Evolutionary conservation across 2,797 vertebrate genomes (phyloP).

Genomic region (Fundulus diaphanus): DNA sequence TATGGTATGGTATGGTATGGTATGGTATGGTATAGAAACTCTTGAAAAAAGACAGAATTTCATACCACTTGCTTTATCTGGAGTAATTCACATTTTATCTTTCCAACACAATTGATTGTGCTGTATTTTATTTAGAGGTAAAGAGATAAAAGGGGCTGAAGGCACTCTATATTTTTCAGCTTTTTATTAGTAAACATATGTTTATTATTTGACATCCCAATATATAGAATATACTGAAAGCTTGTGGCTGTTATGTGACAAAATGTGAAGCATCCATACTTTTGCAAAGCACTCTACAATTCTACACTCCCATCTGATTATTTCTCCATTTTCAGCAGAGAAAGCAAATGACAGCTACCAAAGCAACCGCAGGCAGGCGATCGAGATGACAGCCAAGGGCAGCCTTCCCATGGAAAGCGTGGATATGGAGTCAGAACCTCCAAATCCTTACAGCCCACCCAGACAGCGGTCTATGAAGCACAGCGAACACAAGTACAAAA

Average conservation of each 20-base stretch:
- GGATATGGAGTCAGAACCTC: slow-evolving; percentile 86
- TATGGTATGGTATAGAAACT: not conserved
- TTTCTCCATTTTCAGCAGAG: slow-evolving; percentile 83
- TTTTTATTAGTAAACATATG: not conserved
- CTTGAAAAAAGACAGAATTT: not conserved
- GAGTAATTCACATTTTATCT: too few species aligned
- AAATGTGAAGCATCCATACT: not conserved
- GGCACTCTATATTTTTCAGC: not conserved
- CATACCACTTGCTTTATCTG: not conserved
- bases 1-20: too few species aligned
- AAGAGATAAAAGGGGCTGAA: not conserved
- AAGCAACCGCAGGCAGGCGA: slow-evolving; percentile 87
- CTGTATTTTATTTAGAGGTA: not conserved
- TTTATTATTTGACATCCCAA: not conserved
- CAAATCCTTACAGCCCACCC: slow-evolving; percentile 89
- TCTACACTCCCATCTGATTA: slow-evolving; percentile 25
- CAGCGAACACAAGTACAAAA: slow-evolving; percentile 88
- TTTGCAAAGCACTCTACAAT: not conserved
- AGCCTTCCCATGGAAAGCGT: slow-evolving; percentile 90
- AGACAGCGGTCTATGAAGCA: slow-evolving; percentile 81
- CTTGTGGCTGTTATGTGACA: not conserved
- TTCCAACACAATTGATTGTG: not conserved
- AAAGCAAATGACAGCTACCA: slow-evolving; percentile 94
- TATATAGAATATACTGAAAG: not conserved
- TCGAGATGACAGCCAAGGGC: slow-evolving; percentile 89